Evolutionary conservation across 1,140 invertebrate species (phyloP).

Genomic region (Brachionus calyciflorus): DNA sequence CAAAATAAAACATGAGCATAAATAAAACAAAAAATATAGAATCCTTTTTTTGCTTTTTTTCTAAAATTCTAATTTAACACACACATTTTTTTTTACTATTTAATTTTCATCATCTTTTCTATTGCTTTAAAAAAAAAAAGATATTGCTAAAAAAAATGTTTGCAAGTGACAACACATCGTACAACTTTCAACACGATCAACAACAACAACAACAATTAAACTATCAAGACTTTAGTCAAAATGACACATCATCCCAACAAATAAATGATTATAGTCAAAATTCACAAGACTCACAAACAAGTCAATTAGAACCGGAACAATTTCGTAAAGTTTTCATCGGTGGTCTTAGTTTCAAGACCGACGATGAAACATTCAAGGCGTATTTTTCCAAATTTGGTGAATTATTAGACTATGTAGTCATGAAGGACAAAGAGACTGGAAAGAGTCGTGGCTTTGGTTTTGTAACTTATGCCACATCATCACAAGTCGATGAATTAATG

Average conservation of each 20-base stretch:
- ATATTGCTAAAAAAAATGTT: too few relatives aligned
- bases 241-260: neutral
- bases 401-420: slow-evolving; percentile 45
- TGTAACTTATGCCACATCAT: slow-evolving; percentile 83
- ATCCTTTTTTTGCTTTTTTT: too few relatives aligned
- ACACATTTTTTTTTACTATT: too few relatives aligned
- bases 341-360: slow-evolving; percentile 30
- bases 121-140: too few relatives aligned
- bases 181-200: too few relatives aligned
- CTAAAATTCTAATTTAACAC: too few relatives aligned
- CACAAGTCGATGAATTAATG: slow-evolving; percentile 93
- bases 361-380: slow-evolving; percentile 29
- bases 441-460: slow-evolving; percentile 75
- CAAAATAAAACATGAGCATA: too few relatives aligned
- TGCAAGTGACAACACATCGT: too few relatives aligned
- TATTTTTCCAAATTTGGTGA: slow-evolving; percentile 46
- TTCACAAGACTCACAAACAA: neutral
- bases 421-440: slow-evolving; percentile 38
- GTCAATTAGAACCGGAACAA: slow-evolving; percentile 43
- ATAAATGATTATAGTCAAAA: neutral
- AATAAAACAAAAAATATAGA: too few relatives aligned
- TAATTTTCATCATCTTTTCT: too few relatives aligned
- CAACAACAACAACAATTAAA: too few relatives aligned
- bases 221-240: neutral
- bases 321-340: slow-evolving; percentile 47